These are phyloP conservation scores for Saguinus oedipus DNA, from an alignment of 2,797 vertebrate species.

Conservation along the genomic window DNA sequence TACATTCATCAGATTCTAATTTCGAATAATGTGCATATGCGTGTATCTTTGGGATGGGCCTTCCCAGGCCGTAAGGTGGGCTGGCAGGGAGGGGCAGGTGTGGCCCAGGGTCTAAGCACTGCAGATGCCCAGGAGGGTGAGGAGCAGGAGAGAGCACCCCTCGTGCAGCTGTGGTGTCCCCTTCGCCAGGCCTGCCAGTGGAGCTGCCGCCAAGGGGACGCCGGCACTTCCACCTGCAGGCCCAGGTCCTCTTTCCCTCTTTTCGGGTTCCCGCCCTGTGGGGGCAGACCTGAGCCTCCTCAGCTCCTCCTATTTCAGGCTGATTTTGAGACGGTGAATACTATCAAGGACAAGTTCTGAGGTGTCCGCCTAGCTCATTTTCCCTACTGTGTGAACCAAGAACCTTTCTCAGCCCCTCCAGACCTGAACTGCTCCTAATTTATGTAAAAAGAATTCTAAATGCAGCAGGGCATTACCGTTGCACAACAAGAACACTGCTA, in stretches of 20 bases:
- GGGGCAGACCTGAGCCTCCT: background rate
- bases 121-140: background rate
- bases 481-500: background rate
- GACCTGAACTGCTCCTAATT: background rate
- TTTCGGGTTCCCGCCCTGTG: background rate
- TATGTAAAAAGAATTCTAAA: background rate
- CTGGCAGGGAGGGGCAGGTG: background rate
- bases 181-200: background rate
- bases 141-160: background rate
- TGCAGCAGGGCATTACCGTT: background rate
- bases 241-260: background rate
- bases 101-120: background rate
- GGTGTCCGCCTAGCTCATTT: background rate
- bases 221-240: background rate
- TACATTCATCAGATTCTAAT: background rate
- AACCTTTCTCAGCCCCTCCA: background rate
- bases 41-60: background rate
- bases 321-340: background rate
- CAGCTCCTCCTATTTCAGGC: background rate
- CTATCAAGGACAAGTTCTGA: background rate
- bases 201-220: background rate
- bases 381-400: background rate
- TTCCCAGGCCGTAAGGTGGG: background rate
- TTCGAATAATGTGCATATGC: accelerated
- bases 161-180: background rate